phyloP scores from a whole-genome alignment of 2,888 invertebrate species.

The Allolobophora icterica region DNA sequence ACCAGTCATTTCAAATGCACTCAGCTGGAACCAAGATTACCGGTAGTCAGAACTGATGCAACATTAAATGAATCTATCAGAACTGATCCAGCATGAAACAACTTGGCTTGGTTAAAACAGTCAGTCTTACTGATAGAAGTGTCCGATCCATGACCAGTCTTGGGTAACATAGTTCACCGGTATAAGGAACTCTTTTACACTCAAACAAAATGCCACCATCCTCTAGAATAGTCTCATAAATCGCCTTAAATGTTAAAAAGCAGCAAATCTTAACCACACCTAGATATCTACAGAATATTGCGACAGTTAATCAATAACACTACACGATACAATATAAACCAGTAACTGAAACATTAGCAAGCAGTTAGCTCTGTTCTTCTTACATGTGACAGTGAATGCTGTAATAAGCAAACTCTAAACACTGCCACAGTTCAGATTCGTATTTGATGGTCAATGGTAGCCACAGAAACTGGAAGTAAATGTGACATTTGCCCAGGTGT shows the following conservation, averaged over 20 bases:
- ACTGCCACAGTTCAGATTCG: not conserved
- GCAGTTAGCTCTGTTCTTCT: not conserved
- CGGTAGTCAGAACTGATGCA: conserved; percentile 14
- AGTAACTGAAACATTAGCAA: not conserved
- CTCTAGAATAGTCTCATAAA: not conserved
- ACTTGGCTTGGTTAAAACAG: not conserved
- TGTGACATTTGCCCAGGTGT: too few species aligned
- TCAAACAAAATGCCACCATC: not conserved
- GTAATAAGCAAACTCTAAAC: not conserved
- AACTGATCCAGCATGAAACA: not conserved
- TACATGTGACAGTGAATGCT: not conserved
- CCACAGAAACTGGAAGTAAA: not conserved
- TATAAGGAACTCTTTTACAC: not conserved
- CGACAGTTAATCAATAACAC: not conserved
- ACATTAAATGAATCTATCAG: not conserved
- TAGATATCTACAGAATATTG: not conserved
- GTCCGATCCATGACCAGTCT: not conserved
- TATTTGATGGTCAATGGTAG: not conserved
- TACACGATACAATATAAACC: not conserved
- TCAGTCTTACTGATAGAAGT: not conserved
- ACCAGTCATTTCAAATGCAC: not conserved
- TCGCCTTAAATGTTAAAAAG: not conserved
- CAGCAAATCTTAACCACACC: not conserved
- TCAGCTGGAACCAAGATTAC: not conserved
- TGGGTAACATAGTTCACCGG: not conserved